Evolutionary conservation across 2,888 invertebrate genomes (phyloP).

Genomic region (Galerucella calmariensis): DNA sequence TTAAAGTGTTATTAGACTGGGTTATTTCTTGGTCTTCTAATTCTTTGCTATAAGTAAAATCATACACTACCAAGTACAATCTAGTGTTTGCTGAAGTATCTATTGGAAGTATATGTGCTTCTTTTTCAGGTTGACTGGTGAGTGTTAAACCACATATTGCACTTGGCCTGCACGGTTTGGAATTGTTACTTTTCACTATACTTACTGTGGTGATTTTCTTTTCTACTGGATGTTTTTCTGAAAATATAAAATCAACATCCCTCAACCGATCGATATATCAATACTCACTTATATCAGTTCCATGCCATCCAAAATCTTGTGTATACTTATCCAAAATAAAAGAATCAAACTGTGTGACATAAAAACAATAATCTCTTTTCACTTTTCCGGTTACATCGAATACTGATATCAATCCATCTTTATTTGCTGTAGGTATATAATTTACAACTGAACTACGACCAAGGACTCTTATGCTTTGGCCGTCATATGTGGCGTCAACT

Average conservation of each 20-base stretch:
- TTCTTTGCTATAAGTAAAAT: conserved; percentile 75
- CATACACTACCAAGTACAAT: conserved; percentile 75
- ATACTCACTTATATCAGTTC: conserved; percentile 58
- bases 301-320: conserved; percentile 62
- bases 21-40: conserved; percentile 63
- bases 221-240: conserved; percentile 60
- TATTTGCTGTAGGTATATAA: conserved; percentile 70
- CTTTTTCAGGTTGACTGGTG: conserved; percentile 43
- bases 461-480: conserved; percentile 47
- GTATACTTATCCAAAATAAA: conserved; percentile 62
- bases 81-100: conserved; percentile 42
- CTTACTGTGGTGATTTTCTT: conserved; percentile 65
- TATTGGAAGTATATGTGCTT: conserved; percentile 37
- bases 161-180: conserved; percentile 61
- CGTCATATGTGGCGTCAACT: conserved; percentile 61
- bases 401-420: conserved; percentile 78
- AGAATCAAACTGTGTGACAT: conserved; percentile 64
- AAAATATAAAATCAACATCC: conserved; percentile 18
- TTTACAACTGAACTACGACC: conserved; percentile 61
- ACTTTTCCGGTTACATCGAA: conserved; percentile 87
- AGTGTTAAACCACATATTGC: conserved; percentile 68
- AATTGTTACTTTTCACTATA: conserved; percentile 57
- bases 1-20: conserved; percentile 41
- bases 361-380: conserved; percentile 74
- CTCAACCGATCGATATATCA: too few species aligned